phyloP scores from a whole-genome alignment of 2,888 invertebrate species.

The Cephus sareptanus region DNA sequence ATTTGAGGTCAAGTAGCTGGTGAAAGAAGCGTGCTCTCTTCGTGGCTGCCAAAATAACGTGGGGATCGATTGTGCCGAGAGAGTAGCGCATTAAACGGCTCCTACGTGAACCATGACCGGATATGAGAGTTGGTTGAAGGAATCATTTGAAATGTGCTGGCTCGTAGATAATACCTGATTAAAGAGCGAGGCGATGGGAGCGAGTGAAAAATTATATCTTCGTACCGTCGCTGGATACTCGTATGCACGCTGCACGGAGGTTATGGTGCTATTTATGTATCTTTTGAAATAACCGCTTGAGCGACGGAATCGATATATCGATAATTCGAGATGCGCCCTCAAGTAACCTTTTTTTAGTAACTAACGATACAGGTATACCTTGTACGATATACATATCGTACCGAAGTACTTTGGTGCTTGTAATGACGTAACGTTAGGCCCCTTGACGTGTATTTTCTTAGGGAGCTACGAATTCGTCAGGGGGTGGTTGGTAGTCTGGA shows the following conservation, averaged over 20 bases:
- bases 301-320: background rate
- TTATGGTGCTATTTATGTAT: background rate
- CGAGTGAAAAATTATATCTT: background rate
- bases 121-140: background rate
- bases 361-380: background rate
- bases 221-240: background rate
- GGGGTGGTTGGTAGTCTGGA: background rate
- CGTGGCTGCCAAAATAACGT: background rate
- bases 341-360: background rate
- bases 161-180: background rate
- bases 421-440: background rate
- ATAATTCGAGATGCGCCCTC: background rate
- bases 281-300: background rate
- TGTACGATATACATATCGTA: background rate
- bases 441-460: background rate
- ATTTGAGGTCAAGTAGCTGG: constrained; percentile 14
- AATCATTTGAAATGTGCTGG: background rate
- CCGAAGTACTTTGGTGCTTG: background rate
- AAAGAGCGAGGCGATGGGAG: background rate
- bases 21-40: constrained; percentile 2
- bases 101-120: background rate
- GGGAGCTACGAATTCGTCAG: background rate
- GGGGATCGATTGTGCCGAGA: background rate
- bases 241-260: background rate
- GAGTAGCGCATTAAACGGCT: background rate